Conservation (phyloP, 2,888 invertebrate species). For the Gari tellinella region DNA sequence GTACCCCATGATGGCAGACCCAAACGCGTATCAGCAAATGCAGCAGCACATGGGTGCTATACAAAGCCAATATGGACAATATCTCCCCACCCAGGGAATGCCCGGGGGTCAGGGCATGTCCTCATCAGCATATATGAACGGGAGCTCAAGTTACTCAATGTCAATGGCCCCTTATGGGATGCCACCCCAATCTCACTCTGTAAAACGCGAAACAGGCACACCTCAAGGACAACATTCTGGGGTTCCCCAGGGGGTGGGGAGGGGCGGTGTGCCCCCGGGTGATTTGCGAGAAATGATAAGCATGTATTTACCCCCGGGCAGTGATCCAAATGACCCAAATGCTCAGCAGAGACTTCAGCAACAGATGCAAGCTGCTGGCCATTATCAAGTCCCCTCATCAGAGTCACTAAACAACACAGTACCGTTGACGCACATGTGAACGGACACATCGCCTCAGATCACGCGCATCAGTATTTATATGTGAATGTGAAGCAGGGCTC, state of each 20-base stretch:
- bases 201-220: slow-evolving; percentile 74
- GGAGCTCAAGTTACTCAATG: slow-evolving; percentile 87
- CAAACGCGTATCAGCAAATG: slow-evolving; percentile 90
- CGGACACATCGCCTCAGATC: not conserved
- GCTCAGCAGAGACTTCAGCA: slow-evolving; percentile 74
- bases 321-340: slow-evolving; percentile 70
- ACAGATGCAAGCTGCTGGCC: slow-evolving; percentile 69
- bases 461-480: slow-evolving; percentile 58
- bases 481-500: too few relatives aligned
- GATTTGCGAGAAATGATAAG: slow-evolving; percentile 91
- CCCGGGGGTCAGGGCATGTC: slow-evolving; percentile 84
- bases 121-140: slow-evolving; percentile 89
- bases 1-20: slow-evolving; percentile 91
- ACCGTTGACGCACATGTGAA: slow-evolving; percentile 88
- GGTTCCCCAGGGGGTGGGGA: slow-evolving; percentile 79
- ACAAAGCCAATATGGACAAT: slow-evolving; percentile 89
- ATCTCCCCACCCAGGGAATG: slow-evolving; percentile 86
- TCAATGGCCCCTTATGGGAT: slow-evolving; percentile 79
- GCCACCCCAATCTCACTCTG: slow-evolving; percentile 66
- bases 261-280: slow-evolving; percentile 80
- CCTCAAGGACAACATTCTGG: slow-evolving; percentile 84
- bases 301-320: slow-evolving; percentile 90
- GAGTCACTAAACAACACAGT: slow-evolving; percentile 86
- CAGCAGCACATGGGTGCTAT: slow-evolving; percentile 76
- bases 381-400: slow-evolving; percentile 86